phyloP scores from a whole-genome alignment of 2,113 vertebrate species.

The Stigmatopora nigra region DNA sequence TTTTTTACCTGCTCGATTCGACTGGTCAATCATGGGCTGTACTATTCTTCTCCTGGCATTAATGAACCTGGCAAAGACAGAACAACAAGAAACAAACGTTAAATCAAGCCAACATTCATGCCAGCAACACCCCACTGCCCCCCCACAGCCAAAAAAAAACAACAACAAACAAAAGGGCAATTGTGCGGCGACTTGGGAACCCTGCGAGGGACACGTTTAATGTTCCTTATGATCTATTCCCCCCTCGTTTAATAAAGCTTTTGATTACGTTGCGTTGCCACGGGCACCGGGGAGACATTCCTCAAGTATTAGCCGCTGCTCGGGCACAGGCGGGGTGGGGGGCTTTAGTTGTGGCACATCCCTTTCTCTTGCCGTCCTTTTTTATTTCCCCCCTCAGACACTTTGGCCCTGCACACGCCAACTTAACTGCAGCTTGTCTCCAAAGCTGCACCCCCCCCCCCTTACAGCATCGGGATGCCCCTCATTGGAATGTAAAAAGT shows the following conservation, averaged over 20 bases:
- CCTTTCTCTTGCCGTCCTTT: slow-evolving; percentile 16
- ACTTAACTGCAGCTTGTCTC: slow-evolving; percentile 8
- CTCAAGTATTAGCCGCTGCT: slow-evolving; percentile 70
- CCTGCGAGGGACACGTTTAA: slow-evolving; percentile 67
- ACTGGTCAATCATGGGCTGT: slow-evolving; percentile 99
- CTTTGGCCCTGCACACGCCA: slow-evolving; percentile 5
- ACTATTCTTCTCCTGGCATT: slow-evolving; percentile 99
- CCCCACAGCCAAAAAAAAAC: slow-evolving; percentile 56
- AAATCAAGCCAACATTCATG: slow-evolving; percentile 64
- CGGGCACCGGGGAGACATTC: slow-evolving; percentile 70
- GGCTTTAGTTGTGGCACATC: slow-evolving; percentile 48
- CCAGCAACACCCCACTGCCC: slow-evolving; percentile 55
- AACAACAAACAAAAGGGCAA: slow-evolving; percentile 68
- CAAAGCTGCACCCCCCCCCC: slow-evolving; percentile 4
- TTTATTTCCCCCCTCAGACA: slow-evolving; percentile 10
- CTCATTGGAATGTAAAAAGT: slow-evolving; percentile 51
- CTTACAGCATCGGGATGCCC: slow-evolving; percentile 45
- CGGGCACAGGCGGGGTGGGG: slow-evolving; percentile 38
- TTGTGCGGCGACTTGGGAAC: slow-evolving; percentile 67
- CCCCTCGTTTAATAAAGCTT: slow-evolving; percentile 74
- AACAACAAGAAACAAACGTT: slow-evolving; percentile 65
- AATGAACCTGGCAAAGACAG: slow-evolving; percentile 90
- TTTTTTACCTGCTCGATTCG: slow-evolving; percentile 98
- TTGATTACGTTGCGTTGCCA: slow-evolving; percentile 74
- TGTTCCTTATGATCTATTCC: slow-evolving; percentile 75